Evolutionary conservation across 2,888 invertebrate species (phyloP).

Genomic region (Hemicrepidius hirtus): DNA sequence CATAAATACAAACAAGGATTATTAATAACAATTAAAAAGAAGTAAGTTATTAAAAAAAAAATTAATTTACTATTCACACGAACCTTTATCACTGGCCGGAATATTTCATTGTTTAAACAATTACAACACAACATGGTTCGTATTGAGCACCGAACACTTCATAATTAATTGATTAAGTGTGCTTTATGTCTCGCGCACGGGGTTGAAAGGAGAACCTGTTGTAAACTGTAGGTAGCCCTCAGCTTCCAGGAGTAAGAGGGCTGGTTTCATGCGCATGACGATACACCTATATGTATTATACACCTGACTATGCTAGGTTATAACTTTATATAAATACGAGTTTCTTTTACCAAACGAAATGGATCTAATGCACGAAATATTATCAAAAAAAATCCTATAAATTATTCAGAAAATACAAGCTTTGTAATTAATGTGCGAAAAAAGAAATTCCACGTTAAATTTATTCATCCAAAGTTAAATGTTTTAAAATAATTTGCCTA

Average conservation of each 20-base stretch:
- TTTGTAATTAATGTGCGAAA: background rate
- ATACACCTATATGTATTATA: slow-evolving; percentile 52
- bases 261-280: slow-evolving; percentile 58
- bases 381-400: background rate
- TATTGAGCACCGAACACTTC: slow-evolving; percentile 30
- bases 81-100: slow-evolving; percentile 1
- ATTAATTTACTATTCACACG: slow-evolving; percentile 13
- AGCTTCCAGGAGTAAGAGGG: slow-evolving; percentile 56
- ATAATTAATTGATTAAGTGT: slow-evolving; percentile 46
- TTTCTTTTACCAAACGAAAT: slow-evolving; percentile 28
- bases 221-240: slow-evolving; percentile 58
- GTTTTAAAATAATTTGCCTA: no score
- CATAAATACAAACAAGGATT: background rate
- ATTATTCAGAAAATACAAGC: background rate
- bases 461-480: no score
- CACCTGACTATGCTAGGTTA: slow-evolving; percentile 44
- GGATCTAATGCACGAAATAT: background rate
- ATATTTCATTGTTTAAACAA: slow-evolving; percentile 11
- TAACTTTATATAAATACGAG: slow-evolving; percentile 29
- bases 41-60: background rate
- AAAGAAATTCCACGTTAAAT: no score
- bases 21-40: background rate
- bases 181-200: slow-evolving; percentile 41
- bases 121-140: slow-evolving; percentile 22
- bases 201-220: slow-evolving; percentile 56